phyloP scores from a whole-genome alignment of 2,113 vertebrate species.

The Thinocorus orbignyianus region DNA sequence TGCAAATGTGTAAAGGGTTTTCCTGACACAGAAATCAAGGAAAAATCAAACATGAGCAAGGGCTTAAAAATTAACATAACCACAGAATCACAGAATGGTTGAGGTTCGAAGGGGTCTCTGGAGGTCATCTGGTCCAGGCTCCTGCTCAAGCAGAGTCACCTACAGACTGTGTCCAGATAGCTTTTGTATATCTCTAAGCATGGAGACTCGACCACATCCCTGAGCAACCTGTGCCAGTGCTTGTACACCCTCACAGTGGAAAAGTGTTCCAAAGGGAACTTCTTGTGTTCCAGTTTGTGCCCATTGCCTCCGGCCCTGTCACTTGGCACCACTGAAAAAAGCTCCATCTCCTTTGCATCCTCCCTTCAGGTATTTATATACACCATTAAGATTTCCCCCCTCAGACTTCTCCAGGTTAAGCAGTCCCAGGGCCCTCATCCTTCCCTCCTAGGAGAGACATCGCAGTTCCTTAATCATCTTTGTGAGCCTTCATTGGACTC shows the following conservation, averaged over 20 bases:
- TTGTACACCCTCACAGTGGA: accelerated
- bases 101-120: background rate
- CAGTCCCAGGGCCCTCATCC: background rate
- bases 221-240: background rate
- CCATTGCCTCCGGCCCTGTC: background rate
- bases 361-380: background rate
- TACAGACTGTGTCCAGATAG: background rate
- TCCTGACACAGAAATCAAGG: background rate
- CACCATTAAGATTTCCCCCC: background rate
- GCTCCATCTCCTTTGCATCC: background rate
- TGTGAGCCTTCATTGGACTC: background rate
- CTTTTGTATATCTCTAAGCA: background rate
- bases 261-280: background rate
- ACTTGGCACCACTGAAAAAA: background rate
- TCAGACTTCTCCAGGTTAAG: background rate
- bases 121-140: background rate
- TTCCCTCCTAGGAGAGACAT: background rate
- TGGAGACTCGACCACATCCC: background rate
- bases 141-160: background rate
- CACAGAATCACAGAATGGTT: background rate
- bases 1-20: background rate
- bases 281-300: background rate
- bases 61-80: background rate
- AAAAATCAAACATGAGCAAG: background rate
- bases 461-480: background rate